Base-by-base conservation (phyloP, 2,888 invertebrate species). In the Sipha maydis region DNA sequence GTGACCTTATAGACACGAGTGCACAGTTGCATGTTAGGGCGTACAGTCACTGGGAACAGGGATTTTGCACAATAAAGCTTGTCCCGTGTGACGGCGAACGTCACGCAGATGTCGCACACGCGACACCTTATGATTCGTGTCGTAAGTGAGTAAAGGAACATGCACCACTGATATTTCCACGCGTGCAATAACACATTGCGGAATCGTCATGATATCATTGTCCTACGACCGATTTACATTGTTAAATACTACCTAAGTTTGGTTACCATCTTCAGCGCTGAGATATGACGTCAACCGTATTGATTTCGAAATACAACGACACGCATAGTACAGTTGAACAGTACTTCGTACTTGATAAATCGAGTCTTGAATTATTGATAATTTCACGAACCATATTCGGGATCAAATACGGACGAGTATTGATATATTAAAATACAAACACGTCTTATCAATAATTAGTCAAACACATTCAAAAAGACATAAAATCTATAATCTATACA, bases 41-140 rank as follows among this genome's bases (percentile, higher is more conserved):
- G 34, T 34, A 3, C 34, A 4, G 4, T 2, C 2, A 41, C 8
- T 8, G 41, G 34, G 34, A 34, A 34, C 41, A 11, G 41, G 8
- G 41, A 41, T 19, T 77, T 28, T 54, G 54, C 54, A 77, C 28
- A 54, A 77, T 48, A 76, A 54, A 19, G 56, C 21, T 21, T 8
- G 71, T 73, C 14, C 17, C 28, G 31, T 77, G 77, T 77, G 9
- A 77, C 28, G 77, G 54, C 79, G 1, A 34, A 34, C 61, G 56
- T 61, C 61, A 56, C 56, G 14, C 61, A 67, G 79, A 38, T 67
- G 79, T 79, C 61, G 14, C 79, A 67, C 61, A 79, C 61, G n/a
- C n/a, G 67, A 38, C n/a, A 67, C 79, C 38, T n/a, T 25, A 8
- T 7, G 67, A 80, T 34, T 38, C n/a, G 25, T 11, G 77, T 77